Percentiles rank a stretch among this genome's conserved stretches.
These are phyloP conservation scores for Lates calcarifer DNA, from an alignment of 2,113 vertebrate species.

Conservation along the genomic window DNA sequence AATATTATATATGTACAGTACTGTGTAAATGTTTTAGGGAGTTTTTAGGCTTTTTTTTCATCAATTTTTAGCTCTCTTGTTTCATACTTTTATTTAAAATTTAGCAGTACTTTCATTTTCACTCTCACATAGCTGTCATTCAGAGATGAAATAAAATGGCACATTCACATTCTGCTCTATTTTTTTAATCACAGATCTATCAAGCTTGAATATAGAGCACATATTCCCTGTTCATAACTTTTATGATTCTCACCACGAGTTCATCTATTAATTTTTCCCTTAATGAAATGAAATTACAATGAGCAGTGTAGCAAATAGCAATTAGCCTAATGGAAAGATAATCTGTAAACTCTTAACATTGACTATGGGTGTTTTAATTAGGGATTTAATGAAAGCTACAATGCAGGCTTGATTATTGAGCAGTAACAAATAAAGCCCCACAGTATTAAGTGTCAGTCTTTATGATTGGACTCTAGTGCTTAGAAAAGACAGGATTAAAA, in stretches of 20 bases:
- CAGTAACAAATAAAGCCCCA: slow-evolving; percentile 32
- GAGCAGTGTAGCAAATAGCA: slow-evolving; percentile 56
- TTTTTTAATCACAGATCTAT: slow-evolving; percentile 9
- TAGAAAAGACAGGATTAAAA: neutral
- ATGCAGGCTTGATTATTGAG: slow-evolving; percentile 34
- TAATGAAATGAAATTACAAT: slow-evolving; percentile 61
- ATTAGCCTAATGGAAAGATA: slow-evolving; percentile 55
- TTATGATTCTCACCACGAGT: slow-evolving; percentile 2
- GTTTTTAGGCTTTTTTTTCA: no score
- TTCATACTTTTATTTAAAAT: neutral
- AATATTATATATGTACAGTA: no score
- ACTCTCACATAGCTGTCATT: neutral
- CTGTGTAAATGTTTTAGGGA: no score
- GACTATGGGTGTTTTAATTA: slow-evolving; percentile 64
- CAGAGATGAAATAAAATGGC: neutral
- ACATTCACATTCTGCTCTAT: neutral
- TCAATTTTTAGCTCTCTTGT: no score
- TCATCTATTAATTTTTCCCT: slow-evolving; percentile 21
- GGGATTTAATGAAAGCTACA: slow-evolving; percentile 53
- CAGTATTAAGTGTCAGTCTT: slow-evolving; percentile 1
- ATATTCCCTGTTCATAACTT: slow-evolving; percentile 4
- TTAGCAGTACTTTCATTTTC: neutral
- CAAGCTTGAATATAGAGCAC: neutral
- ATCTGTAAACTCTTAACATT: slow-evolving; percentile 47
- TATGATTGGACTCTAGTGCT: neutral